phyloP scores from a whole-genome alignment of 2,113 vertebrate genomes.

The Halichoerus grypus region DNA sequence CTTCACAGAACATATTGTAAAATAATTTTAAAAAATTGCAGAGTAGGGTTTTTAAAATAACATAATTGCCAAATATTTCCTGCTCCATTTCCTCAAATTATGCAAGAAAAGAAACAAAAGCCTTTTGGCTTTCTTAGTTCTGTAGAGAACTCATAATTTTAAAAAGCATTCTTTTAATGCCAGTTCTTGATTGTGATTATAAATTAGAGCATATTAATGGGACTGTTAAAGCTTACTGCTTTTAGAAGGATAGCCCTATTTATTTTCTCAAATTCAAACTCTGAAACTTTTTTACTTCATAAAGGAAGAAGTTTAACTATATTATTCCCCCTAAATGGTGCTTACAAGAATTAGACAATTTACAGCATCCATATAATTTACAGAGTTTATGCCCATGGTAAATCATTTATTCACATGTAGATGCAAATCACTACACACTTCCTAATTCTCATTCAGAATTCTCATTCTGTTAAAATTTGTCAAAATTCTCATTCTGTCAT shows the following conservation, averaged over 20 bases:
- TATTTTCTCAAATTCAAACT: background rate
- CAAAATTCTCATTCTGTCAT: background rate
- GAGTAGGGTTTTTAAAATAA: background rate
- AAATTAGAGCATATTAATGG: background rate
- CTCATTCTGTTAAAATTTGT: background rate
- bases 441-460: background rate
- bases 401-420: background rate
- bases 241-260: background rate
- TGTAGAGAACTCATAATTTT: background rate
- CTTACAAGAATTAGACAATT: background rate
- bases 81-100: slow-evolving; percentile 28
- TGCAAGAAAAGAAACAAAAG: background rate
- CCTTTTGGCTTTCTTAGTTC: background rate
- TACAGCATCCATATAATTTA: background rate
- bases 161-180: background rate
- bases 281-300: background rate
- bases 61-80: background rate
- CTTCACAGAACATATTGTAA: background rate
- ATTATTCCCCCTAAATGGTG: background rate
- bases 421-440: background rate
- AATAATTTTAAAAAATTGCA: background rate
- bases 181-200: background rate
- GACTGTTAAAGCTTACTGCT: background rate
- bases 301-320: background rate
- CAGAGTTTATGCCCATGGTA: background rate